A percentile compares a stretch with the other conserved stretches of the same genome.
These are phyloP conservation scores for Knipowitschia caucasica DNA, from an alignment of 2,797 vertebrate genomes.

Conservation along the genomic window DNA sequence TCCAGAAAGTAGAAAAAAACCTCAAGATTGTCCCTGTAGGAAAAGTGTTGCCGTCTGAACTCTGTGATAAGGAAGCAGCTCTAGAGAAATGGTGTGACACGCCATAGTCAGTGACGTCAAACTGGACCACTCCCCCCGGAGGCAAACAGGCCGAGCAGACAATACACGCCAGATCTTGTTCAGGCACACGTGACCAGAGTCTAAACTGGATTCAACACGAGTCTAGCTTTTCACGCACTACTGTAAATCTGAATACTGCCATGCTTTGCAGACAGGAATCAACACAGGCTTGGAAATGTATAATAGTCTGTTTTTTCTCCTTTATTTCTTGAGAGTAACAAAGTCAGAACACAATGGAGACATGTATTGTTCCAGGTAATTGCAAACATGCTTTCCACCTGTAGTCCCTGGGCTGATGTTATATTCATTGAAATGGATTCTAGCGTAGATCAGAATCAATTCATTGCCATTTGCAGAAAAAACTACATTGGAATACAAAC, in stretches of 20 bases:
- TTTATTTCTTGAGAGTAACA: too few species aligned
- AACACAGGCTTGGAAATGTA: background rate
- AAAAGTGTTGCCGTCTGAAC: constrained; percentile 21
- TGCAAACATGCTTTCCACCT: too few species aligned
- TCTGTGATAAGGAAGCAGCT: constrained; percentile 59
- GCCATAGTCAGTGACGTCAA: constrained; percentile 68
- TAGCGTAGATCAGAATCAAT: too few species aligned
- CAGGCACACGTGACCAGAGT: constrained; percentile 2
- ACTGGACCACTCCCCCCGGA: constrained; percentile 59
- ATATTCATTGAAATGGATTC: too few species aligned
- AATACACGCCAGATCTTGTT: background rate
- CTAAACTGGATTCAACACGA: constrained; percentile 13
- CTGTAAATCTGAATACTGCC: background rate
- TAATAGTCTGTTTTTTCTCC: background rate
- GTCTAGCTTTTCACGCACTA: background rate
- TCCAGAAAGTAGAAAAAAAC: constrained; percentile 9
- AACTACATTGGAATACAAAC: too few species aligned
- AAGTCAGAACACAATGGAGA: too few species aligned
- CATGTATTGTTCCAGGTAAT: too few species aligned
- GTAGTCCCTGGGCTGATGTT: too few species aligned
- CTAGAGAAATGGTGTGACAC: constrained; percentile 70
- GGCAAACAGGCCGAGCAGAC: constrained; percentile 31
- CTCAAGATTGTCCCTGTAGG: constrained; percentile 31
- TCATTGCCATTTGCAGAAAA: too few species aligned
- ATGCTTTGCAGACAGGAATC: too few species aligned